Percentiles rank a stretch among this genome's conserved stretches.
phyloP scores from a whole-genome alignment of 2,888 invertebrate species.

The Hypena proboscidalis region DNA sequence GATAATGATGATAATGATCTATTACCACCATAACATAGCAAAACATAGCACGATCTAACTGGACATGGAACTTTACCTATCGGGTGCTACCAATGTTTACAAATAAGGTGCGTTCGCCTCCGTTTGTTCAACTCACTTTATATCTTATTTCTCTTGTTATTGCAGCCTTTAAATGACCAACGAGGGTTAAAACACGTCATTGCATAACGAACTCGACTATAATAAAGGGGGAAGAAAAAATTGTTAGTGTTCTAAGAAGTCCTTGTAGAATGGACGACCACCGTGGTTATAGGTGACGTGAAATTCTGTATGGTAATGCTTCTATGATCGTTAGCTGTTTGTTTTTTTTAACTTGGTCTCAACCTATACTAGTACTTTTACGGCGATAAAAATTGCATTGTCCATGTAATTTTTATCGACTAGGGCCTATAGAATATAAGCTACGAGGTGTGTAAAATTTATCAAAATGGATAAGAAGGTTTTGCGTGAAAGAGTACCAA shows the following conservation, averaged over 20 bases:
- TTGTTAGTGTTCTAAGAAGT: neutral
- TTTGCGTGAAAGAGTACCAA: too few species aligned
- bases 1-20: too few species aligned
- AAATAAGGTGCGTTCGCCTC: constrained; percentile 65
- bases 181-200: constrained; percentile 19
- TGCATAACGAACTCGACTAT: constrained; percentile 12
- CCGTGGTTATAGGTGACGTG: neutral
- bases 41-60: constrained; percentile 20
- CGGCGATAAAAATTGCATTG: too few species aligned
- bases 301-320: too few species aligned
- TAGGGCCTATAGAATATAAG: too few species aligned
- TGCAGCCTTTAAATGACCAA: constrained; percentile 24
- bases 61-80: constrained; percentile 17
- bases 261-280: neutral
- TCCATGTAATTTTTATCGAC: too few species aligned
- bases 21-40: neutral
- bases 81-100: constrained; percentile 69
- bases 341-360: too few species aligned
- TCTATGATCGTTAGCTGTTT: too few species aligned
- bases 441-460: too few species aligned
- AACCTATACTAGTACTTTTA: too few species aligned
- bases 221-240: neutral
- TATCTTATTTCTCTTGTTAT: constrained; percentile 43
- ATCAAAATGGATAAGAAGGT: too few species aligned
- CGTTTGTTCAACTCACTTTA: constrained; percentile 59